Conservation (phyloP, 2,113 vertebrate species). For the Cairina moschata region DNA sequence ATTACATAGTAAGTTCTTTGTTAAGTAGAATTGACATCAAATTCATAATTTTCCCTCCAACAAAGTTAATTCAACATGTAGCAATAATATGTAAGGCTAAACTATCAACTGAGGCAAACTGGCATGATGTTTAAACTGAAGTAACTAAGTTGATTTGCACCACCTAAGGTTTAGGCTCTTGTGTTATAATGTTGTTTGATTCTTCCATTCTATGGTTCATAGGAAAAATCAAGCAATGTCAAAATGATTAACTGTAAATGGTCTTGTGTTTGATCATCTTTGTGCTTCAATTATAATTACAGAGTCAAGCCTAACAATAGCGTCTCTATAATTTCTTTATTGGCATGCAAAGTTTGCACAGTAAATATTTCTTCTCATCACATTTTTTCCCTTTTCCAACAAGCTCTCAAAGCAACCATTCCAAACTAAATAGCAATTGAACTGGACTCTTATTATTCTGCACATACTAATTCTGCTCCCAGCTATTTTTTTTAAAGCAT, state of each 20-base stretch:
- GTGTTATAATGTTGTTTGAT: slow-evolving; percentile 5
- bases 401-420: slow-evolving; percentile 61
- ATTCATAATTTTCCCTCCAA: not conserved
- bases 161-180: slow-evolving; percentile 24
- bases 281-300: slow-evolving; percentile 49
- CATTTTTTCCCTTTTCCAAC: slow-evolving; percentile 34
- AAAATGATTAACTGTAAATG: slow-evolving; percentile 57
- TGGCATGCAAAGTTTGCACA: slow-evolving; percentile 24
- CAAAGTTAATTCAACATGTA: slow-evolving; percentile 1
- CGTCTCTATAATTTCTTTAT: slow-evolving; percentile 67
- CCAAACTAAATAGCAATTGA: slow-evolving; percentile 65
- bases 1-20: not conserved
- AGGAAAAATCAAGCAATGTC: slow-evolving; percentile 29
- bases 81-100: not conserved
- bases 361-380: slow-evolving; percentile 38
- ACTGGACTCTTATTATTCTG: slow-evolving; percentile 39
- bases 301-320: slow-evolving; percentile 49
- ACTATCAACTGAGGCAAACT: not conserved
- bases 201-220: not conserved
- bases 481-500: slow-evolving; percentile 44
- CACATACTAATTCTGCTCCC: slow-evolving; percentile 61
- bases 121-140: not conserved
- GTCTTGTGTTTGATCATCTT: slow-evolving; percentile 50
- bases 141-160: slow-evolving; percentile 27
- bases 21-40: not conserved